phyloP scores from a whole-genome alignment of 2,888 invertebrate genomes.

The Frankliniella fusca region DNA sequence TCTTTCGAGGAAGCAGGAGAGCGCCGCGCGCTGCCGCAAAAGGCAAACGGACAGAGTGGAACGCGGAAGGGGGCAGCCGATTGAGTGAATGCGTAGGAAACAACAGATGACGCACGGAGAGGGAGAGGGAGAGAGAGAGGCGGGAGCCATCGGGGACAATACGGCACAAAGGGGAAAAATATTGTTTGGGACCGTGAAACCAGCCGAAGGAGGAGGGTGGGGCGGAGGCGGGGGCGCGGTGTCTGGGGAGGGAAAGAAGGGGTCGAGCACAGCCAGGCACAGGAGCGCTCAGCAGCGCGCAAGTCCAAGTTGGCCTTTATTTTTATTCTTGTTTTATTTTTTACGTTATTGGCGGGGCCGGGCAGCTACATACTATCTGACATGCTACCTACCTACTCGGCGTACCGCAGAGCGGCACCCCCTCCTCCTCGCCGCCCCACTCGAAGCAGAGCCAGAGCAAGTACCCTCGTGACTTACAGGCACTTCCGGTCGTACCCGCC shows the following conservation, averaged over 20 bases:
- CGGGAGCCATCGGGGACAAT: not conserved
- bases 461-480: no score
- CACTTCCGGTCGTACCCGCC: no score
- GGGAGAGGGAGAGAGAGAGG: not conserved
- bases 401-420: no score
- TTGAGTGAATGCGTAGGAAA: constrained; percentile 6
- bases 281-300: not conserved
- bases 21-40: not conserved
- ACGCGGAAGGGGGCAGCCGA: not conserved
- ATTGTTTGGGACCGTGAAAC: not conserved
- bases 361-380: no score
- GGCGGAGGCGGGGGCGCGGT: not conserved
- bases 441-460: no score
- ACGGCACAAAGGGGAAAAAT: constrained; percentile 8
- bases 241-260: not conserved
- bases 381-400: no score
- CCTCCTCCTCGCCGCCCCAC: no score
- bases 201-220: not conserved
- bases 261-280: not conserved
- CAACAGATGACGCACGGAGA: not conserved
- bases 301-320: no score
- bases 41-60: not conserved
- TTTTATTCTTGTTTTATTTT: no score
- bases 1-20: no score
- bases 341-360: no score